These are phyloP conservation scores for Falco naumanni DNA, from an alignment of 2,797 vertebrate species.

Conservation along the genomic window DNA sequence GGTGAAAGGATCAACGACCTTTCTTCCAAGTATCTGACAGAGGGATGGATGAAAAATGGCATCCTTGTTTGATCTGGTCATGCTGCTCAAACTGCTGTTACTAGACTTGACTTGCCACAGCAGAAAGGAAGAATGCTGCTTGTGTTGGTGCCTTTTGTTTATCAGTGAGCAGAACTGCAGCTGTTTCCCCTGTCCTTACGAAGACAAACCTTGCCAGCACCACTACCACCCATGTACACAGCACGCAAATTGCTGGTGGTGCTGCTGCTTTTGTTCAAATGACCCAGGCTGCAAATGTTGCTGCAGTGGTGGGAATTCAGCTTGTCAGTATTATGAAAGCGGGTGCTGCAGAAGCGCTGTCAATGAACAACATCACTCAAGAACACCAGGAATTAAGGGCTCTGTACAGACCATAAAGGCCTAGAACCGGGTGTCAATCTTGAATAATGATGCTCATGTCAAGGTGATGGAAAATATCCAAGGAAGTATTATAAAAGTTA, in stretches of 20 bases:
- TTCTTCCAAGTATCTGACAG: background rate
- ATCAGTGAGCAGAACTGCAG: conserved; percentile 68
- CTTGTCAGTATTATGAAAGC: conserved; percentile 59
- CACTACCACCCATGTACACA: conserved; percentile 67
- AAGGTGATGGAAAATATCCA: background rate
- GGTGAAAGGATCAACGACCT: background rate
- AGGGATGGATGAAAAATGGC: background rate
- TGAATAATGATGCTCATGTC: background rate
- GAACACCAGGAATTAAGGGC: background rate
- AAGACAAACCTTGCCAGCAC: conserved; percentile 56
- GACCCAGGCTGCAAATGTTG: conserved; percentile 70
- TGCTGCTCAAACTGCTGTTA: background rate
- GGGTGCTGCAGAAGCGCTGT: conserved; percentile 38
- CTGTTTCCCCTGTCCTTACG: conserved; percentile 56
- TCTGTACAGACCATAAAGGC: background rate
- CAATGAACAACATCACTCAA: background rate
- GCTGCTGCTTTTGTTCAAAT: conserved; percentile 73
- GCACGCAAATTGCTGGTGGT: conserved; percentile 67
- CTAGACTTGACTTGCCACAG: background rate
- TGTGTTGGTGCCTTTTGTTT: conserved; percentile 65
- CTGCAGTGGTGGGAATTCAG: background rate
- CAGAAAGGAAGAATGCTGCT: conserved; percentile 13
- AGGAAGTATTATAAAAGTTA: background rate
- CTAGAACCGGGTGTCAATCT: background rate
- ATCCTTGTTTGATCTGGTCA: background rate